phyloP scores from a whole-genome alignment of 2,888 invertebrate genomes.

The Ophion obscuratus region DNA sequence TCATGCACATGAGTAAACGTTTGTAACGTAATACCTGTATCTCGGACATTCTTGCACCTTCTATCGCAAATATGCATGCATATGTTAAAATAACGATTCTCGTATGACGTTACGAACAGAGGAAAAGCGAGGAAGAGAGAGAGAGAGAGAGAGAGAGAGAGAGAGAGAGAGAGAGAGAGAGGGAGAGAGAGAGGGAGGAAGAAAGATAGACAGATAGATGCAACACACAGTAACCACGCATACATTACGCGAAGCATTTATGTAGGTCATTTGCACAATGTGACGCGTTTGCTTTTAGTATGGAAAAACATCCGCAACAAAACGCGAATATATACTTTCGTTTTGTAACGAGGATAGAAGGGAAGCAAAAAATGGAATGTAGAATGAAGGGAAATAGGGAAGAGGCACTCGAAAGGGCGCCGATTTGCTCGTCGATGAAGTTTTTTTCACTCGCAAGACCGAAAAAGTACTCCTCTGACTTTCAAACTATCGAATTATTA shows the following conservation, averaged over 20 bases:
- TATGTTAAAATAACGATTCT: constrained; percentile 5
- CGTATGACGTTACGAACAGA: constrained; percentile 15
- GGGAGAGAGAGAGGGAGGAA: background rate
- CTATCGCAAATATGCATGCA: constrained; percentile 30
- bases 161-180: background rate
- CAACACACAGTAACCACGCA: constrained; percentile 19
- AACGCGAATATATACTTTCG: background rate
- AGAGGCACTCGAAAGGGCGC: background rate
- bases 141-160: background rate
- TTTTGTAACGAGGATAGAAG: background rate
- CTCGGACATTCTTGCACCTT: constrained; percentile 9
- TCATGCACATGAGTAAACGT: constrained; percentile 8
- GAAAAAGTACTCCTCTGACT: too few relatives aligned
- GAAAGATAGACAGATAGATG: background rate
- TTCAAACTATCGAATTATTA: too few relatives aligned
- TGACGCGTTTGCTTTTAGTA: constrained; percentile 33
- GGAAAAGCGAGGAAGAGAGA: background rate
- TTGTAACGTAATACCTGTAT: constrained; percentile 48
- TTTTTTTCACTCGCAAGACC: too few relatives aligned
- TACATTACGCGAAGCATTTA: constrained; percentile 39
- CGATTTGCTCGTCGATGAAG: background rate
- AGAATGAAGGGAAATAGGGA: background rate
- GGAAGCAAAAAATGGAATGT: background rate
- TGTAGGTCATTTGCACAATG: constrained; percentile 37
- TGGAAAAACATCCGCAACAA: constrained; percentile 17